phyloP scores from a whole-genome alignment of 2,113 vertebrate species.

The Copsychus sechellarum region DNA sequence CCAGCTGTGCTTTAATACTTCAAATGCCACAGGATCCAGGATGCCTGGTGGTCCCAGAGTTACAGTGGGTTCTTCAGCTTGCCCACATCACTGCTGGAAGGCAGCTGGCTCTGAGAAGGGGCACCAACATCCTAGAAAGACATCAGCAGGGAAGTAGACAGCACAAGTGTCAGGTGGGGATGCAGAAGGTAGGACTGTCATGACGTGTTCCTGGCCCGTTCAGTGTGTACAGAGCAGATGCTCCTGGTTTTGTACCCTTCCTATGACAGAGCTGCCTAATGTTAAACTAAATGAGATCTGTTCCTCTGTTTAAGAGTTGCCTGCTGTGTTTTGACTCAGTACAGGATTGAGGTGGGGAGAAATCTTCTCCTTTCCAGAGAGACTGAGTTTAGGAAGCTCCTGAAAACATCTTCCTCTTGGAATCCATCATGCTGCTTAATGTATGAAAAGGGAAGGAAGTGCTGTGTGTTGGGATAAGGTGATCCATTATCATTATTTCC shows the following conservation, averaged over 20 bases:
- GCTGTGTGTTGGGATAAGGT: neutral
- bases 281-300: neutral
- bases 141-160: neutral
- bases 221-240: neutral
- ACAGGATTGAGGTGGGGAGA: neutral
- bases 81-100: neutral
- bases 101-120: neutral
- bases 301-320: neutral
- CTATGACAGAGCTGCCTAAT: neutral
- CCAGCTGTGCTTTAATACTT: neutral
- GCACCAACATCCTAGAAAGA: neutral
- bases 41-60: neutral
- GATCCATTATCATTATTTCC: slow-evolving; percentile 67
- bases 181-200: neutral
- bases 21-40: neutral
- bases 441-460: neutral
- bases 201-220: rapidly evolving
- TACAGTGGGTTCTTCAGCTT: neutral
- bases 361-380: neutral
- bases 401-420: neutral
- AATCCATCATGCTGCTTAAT: neutral
- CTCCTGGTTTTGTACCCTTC: neutral
- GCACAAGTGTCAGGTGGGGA: neutral
- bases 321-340: neutral
- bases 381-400: neutral